phyloP scores from a whole-genome alignment of 2,797 vertebrate species.

The Acestrorhynchus altus region DNA sequence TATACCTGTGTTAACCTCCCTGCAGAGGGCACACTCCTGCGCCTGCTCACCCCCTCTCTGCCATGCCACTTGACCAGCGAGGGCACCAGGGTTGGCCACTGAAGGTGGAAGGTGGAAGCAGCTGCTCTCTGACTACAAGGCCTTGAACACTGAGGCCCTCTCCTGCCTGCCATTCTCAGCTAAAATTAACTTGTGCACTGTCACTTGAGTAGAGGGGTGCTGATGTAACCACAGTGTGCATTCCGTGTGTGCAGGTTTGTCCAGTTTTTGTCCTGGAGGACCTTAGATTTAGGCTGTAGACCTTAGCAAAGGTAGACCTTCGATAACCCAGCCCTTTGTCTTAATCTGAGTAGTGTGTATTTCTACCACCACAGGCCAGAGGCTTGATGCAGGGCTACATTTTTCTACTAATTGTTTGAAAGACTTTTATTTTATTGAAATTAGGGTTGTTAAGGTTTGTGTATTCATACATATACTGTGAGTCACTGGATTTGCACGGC shows the following conservation, averaged over 20 bases:
- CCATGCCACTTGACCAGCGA: slow-evolving; percentile 22
- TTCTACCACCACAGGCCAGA: too few relatives aligned
- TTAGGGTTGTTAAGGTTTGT: too few relatives aligned
- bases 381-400: too few relatives aligned
- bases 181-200: slow-evolving; percentile 45
- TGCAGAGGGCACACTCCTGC: slow-evolving; percentile 35
- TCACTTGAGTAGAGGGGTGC: slow-evolving; percentile 18
- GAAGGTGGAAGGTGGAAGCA: slow-evolving; percentile 8
- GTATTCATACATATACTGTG: too few relatives aligned
- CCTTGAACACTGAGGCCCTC: slow-evolving; percentile 22
- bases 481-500: too few relatives aligned
- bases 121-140: slow-evolving; percentile 7
- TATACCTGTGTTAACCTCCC: slow-evolving; percentile 48
- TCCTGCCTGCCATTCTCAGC: slow-evolving; percentile 28
- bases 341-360: not conserved
- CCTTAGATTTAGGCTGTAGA: too few relatives aligned
- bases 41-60: slow-evolving; percentile 11
- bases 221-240: slow-evolving; percentile 9
- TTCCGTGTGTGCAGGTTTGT: not conserved
- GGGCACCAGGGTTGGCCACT: slow-evolving; percentile 9
- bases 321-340: slow-evolving; percentile 4
- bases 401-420: too few relatives aligned
- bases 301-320: too few relatives aligned
- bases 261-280: not conserved
- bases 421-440: too few relatives aligned